phyloP scores from a whole-genome alignment of 2,797 vertebrate species.

The Knipowitschia caucasica region DNA sequence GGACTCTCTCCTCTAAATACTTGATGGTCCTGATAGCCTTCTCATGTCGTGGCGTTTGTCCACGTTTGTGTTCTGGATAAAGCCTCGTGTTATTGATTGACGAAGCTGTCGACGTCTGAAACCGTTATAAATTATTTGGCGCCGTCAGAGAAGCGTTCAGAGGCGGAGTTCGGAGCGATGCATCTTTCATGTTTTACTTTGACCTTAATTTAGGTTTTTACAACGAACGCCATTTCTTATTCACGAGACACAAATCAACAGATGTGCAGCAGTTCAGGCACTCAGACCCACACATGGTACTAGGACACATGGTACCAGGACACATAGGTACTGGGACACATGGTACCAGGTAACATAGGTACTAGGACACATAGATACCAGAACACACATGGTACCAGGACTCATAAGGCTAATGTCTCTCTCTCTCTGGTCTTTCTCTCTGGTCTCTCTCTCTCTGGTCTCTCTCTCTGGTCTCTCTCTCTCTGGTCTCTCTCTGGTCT shows the following conservation, averaged over 20 bases:
- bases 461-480: no score
- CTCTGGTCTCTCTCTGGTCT: no score
- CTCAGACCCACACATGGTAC: background rate
- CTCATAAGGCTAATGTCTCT: no score
- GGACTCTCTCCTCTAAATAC: conserved; percentile 61
- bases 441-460: no score
- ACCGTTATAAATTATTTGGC: conserved; percentile 69
- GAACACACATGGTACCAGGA: no score
- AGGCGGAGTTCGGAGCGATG: no score
- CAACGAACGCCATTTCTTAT: conserved; percentile 64
- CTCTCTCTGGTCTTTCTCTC: no score
- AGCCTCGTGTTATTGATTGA: conserved; percentile 67
- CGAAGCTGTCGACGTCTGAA: conserved; percentile 55
- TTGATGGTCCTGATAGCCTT: conserved; percentile 61
- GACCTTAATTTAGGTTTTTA: conserved; percentile 69
- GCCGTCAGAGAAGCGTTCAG: conserved; percentile 36
- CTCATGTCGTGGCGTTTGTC: conserved; percentile 1
- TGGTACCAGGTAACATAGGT: no score
- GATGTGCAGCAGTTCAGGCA: conserved; percentile 44
- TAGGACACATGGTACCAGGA: background rate
- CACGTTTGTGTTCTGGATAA: conserved; percentile 58
- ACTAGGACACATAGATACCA: no score
- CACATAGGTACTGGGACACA: no score
- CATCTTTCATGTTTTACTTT: conserved; percentile 69
- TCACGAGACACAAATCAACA: conserved; percentile 63